phyloP scores from a whole-genome alignment of 1,140 invertebrate species.

The Penaeus japonicus region DNA sequence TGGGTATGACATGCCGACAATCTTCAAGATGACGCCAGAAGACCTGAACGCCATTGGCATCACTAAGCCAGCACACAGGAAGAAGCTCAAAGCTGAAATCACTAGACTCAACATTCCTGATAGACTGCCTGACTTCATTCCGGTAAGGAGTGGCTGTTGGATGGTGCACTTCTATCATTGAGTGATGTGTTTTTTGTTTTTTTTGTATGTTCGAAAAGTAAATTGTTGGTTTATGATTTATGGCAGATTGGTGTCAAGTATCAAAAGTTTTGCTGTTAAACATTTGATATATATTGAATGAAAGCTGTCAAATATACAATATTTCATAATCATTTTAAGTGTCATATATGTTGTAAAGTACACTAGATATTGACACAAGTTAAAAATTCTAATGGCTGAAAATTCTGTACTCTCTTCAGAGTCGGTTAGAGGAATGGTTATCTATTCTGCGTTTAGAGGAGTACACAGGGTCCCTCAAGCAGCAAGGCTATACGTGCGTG shows the following conservation, averaged over 20 bases:
- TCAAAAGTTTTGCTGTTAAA: no score
- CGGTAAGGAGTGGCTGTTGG: conserved; percentile 71
- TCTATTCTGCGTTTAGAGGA: conserved; percentile 88
- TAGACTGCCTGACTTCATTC: conserved; percentile 90
- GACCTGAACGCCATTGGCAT: conserved; percentile 84
- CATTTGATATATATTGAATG: neutral
- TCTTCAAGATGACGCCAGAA: conserved; percentile 97
- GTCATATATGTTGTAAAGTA: neutral
- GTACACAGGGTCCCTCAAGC: conserved; percentile 85
- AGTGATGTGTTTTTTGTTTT: neutral
- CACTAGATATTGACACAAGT: no score
- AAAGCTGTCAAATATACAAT: neutral
- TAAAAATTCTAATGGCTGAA: no score
- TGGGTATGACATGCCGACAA: conserved; percentile 97
- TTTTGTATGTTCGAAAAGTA: neutral
- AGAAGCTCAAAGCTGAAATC: conserved; percentile 95
- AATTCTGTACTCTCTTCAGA: conserved; percentile 67
- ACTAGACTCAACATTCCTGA: conserved; percentile 93
- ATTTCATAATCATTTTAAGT: neutral
- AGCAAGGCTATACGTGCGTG: conserved; percentile 93
- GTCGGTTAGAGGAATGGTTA: conserved; percentile 92
- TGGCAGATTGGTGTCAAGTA: neutral
- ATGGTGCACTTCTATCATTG: neutral
- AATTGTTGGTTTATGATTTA: neutral
- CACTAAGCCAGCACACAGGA: conserved; percentile 96